phyloP scores from a whole-genome alignment of 1,140 invertebrate species.

The Monochamus saltuarius region DNA sequence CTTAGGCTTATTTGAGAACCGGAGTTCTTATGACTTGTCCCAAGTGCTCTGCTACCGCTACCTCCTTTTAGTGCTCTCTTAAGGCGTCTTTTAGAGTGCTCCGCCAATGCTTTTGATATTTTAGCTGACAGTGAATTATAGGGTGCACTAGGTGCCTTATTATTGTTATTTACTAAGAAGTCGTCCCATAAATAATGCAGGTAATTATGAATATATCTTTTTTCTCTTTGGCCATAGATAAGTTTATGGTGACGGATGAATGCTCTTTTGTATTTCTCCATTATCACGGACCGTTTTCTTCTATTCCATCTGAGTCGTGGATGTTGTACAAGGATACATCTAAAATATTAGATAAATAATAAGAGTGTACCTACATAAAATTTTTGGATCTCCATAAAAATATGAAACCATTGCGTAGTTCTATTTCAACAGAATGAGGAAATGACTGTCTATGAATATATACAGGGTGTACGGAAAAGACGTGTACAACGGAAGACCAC shows the following conservation, averaged over 20 bases:
- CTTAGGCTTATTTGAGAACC: slow-evolving; percentile 33
- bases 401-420: too few species aligned
- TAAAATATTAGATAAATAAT: slow-evolving; percentile 39
- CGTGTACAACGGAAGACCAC: too few species aligned
- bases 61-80: slow-evolving; percentile 44
- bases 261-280: slow-evolving; percentile 45
- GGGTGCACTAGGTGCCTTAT: neutral
- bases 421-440: too few species aligned
- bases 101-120: slow-evolving; percentile 8
- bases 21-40: slow-evolving; percentile 34
- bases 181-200: neutral
- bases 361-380: neutral
- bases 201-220: slow-evolving; percentile 27
- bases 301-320: slow-evolving; percentile 78
- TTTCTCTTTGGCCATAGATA: slow-evolving; percentile 25
- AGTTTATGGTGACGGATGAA: slow-evolving; percentile 37
- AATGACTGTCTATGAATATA: too few species aligned
- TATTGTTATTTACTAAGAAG: neutral
- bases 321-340: slow-evolving; percentile 78
- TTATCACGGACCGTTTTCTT: slow-evolving; percentile 61
- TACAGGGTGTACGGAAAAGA: too few species aligned
- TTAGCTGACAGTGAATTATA: slow-evolving; percentile 11
- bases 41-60: slow-evolving; percentile 28
- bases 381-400: too few species aligned
- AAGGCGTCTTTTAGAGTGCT: neutral